Base-by-base conservation (phyloP, 2,888 invertebrate species). In the Oscheius sp. region DNA sequence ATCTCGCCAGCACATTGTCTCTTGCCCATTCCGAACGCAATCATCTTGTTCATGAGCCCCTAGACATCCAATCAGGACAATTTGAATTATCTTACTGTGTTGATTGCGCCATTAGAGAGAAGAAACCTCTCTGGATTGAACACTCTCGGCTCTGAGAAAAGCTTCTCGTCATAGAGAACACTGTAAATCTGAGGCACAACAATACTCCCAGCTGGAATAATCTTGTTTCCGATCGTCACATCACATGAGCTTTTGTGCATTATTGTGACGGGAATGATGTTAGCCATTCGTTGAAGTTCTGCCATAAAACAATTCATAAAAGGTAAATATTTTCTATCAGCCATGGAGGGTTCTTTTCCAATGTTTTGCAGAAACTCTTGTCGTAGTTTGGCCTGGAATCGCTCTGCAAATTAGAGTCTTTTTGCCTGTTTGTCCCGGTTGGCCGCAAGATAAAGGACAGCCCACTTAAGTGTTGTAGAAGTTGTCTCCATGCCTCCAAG, bases 71-170 rank as follows among this genome's bases (percentile, higher is more conserved):
- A n/a, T n/a, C n/a, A n/a, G n/a, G n/a, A n/a, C n/a, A n/a, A n/a
- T n/a, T n/a, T n/a, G n/a, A n/a, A n/a, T n/a, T n/a, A n/a, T n/a
- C n/a, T 48, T 25, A 66, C 33, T 37, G 69, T 72, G 27, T 72
- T 78, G 45, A 79, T 34, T 58, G 75, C 74, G 10, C 82, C 83
- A 55, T 77, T 70, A 34, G 67, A 73, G 17, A n/a, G n/a, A n/a
- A 83, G 31, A 64, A 84, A 83, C 33, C 83, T 58, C 6, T 77
- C 75, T 10, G 83, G 83, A 27, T 78, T 72, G 65, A 83, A 83
- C n/a, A 34, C 42, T 3, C 65, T 33, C 4, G 83, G 82, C 1
- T 84, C 78, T 0, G 76, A 69, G 64, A 83, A 83, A 12, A 61
- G 45, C 25, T 61, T 45, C 61, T 61, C 15, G 31, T 61, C 61